Conservation (phyloP, 2,888 invertebrate species). For the Watsonalla cultraria region DNA sequence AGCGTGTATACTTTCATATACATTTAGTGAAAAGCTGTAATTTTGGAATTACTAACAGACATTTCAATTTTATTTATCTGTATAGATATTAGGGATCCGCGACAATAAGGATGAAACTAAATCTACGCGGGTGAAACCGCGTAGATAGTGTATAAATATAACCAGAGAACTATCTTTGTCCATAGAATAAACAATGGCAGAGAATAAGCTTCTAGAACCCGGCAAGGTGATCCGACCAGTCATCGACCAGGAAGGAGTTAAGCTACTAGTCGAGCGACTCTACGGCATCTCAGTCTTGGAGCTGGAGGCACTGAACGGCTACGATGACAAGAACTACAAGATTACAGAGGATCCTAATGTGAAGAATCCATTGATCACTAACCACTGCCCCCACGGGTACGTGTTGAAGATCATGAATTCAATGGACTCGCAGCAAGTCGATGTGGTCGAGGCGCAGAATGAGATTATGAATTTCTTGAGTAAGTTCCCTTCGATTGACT, state of each 20-base stretch:
- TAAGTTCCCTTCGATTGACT: conserved; percentile 58
- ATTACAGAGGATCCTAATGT: conserved; percentile 78
- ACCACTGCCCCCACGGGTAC: conserved; percentile 80
- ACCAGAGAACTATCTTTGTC: neutral
- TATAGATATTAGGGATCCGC: too few relatives aligned
- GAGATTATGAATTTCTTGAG: conserved; percentile 84
- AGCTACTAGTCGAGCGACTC: conserved; percentile 72
- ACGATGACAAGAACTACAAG: conserved; percentile 89
- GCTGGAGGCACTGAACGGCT: conserved; percentile 83
- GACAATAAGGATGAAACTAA: too few relatives aligned
- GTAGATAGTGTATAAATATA: too few relatives aligned
- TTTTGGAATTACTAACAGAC: too few relatives aligned
- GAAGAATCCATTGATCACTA: conserved; percentile 79
- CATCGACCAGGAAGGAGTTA: conserved; percentile 72
- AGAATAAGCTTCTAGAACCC: conserved; percentile 55
- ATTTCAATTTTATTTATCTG: too few relatives aligned
- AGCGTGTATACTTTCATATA: too few relatives aligned
- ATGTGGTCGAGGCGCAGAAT: conserved; percentile 86
- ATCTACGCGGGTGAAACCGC: too few relatives aligned
- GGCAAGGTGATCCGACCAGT: conserved; percentile 78
- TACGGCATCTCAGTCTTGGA: conserved; percentile 81
- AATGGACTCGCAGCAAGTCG: conserved; percentile 84
- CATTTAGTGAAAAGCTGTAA: too few relatives aligned
- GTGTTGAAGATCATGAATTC: conserved; percentile 91
- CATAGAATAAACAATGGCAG: conserved; percentile 34